A percentile compares a stretch with the other conserved stretches of the same genome.
Conservation (phyloP, 2,888 invertebrate genomes). For the Drosophila macrothrix region DNA sequence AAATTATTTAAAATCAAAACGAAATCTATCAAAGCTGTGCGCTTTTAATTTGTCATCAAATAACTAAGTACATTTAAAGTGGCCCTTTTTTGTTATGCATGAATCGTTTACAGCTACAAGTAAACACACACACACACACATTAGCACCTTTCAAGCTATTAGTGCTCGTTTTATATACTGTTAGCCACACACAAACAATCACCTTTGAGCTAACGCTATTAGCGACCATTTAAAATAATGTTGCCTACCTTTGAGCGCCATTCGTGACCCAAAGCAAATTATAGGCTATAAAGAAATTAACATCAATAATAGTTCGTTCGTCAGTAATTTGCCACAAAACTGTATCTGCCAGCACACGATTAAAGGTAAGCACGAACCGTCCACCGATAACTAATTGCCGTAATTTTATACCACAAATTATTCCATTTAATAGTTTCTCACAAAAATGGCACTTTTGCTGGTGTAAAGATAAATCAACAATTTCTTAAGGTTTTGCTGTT, state of each 20-base stretch:
- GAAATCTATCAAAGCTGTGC: neutral
- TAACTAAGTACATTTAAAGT: neutral
- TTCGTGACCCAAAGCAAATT: constrained; percentile 21
- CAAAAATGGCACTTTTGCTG: neutral
- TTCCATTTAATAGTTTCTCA: constrained; percentile 28
- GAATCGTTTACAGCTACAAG: neutral
- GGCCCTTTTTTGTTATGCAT: neutral
- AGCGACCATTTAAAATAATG: constrained; percentile 16
- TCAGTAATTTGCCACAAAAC: constrained; percentile 35
- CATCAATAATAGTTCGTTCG: constrained; percentile 40
- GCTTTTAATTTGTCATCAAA: neutral
- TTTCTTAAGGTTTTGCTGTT: neutral
- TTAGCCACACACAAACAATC: neutral
- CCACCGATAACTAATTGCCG: constrained; percentile 38
- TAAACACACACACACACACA: neutral
- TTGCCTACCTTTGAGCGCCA: constrained; percentile 37
- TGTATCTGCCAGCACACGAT: neutral
- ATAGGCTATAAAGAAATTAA: constrained; percentile 22
- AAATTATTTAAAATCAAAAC: too few species aligned
- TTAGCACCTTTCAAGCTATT: neutral
- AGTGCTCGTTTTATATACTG: neutral
- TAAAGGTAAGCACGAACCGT: constrained; percentile 3
- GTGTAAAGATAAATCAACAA: neutral
- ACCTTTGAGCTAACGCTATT: neutral
- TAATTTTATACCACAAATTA: constrained; percentile 36